These are phyloP conservation scores for Strix uralensis DNA, from an alignment of 2,113 vertebrate genomes.

Conservation along the genomic window DNA sequence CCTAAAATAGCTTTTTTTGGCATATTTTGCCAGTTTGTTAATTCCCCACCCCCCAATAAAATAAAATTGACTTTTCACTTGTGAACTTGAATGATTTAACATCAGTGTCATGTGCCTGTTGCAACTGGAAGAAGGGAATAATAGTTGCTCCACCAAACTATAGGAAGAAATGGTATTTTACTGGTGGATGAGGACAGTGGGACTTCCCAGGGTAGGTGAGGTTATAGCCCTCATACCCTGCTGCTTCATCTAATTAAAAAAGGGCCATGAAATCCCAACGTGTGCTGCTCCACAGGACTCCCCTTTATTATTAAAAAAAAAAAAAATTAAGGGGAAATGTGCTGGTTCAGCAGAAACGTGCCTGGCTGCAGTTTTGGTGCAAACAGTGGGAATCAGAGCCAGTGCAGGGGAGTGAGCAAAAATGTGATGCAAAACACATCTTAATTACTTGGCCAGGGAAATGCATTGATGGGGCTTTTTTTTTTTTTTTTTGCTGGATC, in stretches of 20 bases:
- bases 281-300: not conserved
- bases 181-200: accelerated
- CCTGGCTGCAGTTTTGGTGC: not conserved
- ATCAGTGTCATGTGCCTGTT: accelerated
- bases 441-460: not conserved
- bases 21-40: not conserved
- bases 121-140: not conserved
- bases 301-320: not conserved
- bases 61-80: not conserved
- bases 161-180: not conserved
- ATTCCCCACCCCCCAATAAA: not conserved
- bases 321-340: not conserved
- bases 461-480: not conserved
- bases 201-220: not conserved
- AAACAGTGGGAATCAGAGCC: not conserved
- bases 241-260: not conserved
- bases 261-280: not conserved
- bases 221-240: not conserved
- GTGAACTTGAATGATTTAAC: not conserved
- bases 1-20: not conserved
- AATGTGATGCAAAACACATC: not conserved
- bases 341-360: not conserved
- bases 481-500: not conserved
- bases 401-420: not conserved
- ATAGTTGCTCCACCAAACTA: too few species aligned